These are phyloP conservation scores for Elysia chlorotica DNA, from an alignment of 1,140 invertebrate genomes.

Conservation along the genomic window DNA sequence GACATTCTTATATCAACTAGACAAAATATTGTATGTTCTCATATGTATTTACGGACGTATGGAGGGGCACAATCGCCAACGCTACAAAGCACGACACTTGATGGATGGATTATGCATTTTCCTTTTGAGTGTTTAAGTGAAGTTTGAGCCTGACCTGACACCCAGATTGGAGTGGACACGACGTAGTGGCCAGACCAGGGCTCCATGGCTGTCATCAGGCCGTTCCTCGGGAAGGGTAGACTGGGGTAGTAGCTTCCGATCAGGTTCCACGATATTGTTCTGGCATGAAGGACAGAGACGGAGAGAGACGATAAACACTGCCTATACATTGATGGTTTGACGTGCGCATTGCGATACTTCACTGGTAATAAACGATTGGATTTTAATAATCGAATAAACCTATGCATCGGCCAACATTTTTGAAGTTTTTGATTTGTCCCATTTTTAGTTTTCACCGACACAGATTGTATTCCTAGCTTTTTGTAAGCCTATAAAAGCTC, in stretches of 20 bases:
- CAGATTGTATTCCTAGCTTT: no score
- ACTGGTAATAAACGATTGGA: neutral
- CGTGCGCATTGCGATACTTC: neutral
- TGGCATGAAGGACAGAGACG: neutral
- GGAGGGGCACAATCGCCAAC: neutral
- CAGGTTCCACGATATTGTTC: slow-evolving; percentile 15
- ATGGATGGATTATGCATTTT: neutral
- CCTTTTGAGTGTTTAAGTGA: neutral
- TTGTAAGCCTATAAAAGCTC: no score
- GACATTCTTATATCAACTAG: neutral
- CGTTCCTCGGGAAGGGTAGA: slow-evolving; percentile 29
- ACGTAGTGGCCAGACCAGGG: slow-evolving; percentile 57
- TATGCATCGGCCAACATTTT: no score
- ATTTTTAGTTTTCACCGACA: no score
- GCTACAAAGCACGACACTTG: neutral
- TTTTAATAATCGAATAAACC: neutral
- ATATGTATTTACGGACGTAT: neutral
- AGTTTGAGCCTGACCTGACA: slow-evolving; percentile 33
- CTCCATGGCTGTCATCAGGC: slow-evolving; percentile 52
- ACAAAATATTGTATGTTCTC: slow-evolving; percentile 22
- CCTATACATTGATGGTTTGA: neutral
- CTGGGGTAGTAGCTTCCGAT: slow-evolving; percentile 9
- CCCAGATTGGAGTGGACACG: slow-evolving; percentile 54
- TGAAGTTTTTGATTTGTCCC: no score
- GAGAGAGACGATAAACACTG: neutral